A percentile compares a stretch with the other conserved stretches of the same genome.
phyloP scores from a whole-genome alignment of 2,797 vertebrate species.

The Lutra lutra region DNA sequence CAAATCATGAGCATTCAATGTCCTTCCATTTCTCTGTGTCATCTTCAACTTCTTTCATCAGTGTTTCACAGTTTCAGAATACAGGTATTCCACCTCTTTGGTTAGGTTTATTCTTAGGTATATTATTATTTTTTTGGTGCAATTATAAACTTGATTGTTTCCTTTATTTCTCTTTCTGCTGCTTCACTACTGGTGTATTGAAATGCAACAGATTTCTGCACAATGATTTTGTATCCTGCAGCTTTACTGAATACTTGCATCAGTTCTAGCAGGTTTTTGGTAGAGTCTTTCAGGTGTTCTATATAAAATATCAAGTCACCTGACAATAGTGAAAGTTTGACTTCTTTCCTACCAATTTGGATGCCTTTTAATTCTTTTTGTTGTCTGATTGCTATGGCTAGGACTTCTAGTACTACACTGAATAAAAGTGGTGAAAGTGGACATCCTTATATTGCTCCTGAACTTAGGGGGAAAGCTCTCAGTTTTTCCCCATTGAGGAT shows the following conservation, averaged over 20 bases:
- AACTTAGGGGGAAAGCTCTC: neutral
- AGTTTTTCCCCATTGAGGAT: neutral
- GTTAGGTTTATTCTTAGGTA: neutral
- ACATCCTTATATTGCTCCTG: neutral
- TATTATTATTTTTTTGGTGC: neutral
- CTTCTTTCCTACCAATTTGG: neutral
- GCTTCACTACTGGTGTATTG: neutral
- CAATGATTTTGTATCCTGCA: neutral
- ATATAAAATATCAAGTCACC: neutral
- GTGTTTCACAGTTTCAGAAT: neutral
- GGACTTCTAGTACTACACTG: neutral
- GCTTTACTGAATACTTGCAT: neutral
- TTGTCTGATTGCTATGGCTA: neutral
- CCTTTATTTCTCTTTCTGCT: neutral
- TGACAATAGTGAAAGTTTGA: neutral
- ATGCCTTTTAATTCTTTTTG: neutral
- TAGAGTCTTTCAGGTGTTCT: neutral
- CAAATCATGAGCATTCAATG: neutral
- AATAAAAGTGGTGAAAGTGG: too few species aligned
- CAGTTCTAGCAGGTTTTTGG: neutral
- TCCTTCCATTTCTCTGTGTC: neutral
- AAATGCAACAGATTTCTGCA: neutral
- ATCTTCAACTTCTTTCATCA: neutral
- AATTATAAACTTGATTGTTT: neutral
- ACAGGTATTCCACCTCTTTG: neutral